These are phyloP conservation scores for Spodoptera littoralis DNA, from an alignment of 2,888 invertebrate species.

Conservation along the genomic window DNA sequence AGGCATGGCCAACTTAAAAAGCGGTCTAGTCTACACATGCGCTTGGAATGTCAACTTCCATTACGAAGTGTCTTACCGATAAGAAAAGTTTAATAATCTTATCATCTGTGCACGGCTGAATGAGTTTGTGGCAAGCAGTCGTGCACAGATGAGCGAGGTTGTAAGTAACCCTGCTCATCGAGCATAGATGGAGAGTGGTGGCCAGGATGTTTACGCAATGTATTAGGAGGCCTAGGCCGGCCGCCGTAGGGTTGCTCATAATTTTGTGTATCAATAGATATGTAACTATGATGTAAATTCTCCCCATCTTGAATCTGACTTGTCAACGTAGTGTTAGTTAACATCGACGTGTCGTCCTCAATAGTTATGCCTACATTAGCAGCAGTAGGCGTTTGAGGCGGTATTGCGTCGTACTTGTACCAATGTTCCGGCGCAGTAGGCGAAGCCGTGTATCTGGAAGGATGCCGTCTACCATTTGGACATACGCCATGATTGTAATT, in stretches of 20 bases:
- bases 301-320: conserved; percentile 91
- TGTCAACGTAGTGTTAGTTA: conserved; percentile 89
- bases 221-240: conserved; percentile 83
- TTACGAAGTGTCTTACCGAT: conserved; percentile 83
- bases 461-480: conserved; percentile 89
- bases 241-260: conserved; percentile 86
- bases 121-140: conserved; percentile 87
- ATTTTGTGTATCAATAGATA: conserved; percentile 90
- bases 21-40: conserved; percentile 82
- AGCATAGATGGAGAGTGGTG: conserved; percentile 84
- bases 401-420: conserved; percentile 91
- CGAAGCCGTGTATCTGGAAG: conserved; percentile 91
- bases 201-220: conserved; percentile 82
- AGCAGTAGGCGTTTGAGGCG: conserved; percentile 87
- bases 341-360: conserved; percentile 90
- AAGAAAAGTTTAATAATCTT: conserved; percentile 76
- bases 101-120: conserved; percentile 84
- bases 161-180: conserved; percentile 87
- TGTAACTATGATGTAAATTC: conserved; percentile 91
- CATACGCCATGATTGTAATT: conserved; percentile 87
- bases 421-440: conserved; percentile 92
- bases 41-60: conserved; percentile 86
- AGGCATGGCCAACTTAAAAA: conserved; percentile 80
- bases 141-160: conserved; percentile 86
- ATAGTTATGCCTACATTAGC: conserved; percentile 86